Evolutionary conservation across 2,888 invertebrate genomes (phyloP).

Genomic region (Drosophila maculinotata): DNA sequence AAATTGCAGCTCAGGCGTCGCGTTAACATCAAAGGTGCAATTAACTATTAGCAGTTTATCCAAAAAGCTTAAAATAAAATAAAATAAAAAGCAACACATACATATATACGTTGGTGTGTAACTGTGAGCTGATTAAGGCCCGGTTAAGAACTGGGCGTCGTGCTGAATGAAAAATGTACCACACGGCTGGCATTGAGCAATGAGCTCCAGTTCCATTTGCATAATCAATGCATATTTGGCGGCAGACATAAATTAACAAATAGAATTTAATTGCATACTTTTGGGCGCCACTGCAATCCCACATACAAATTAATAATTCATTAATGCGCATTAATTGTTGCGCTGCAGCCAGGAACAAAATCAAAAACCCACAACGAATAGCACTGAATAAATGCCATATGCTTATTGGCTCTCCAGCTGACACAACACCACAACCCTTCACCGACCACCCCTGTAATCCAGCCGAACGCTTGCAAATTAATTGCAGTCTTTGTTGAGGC

Average conservation of each 20-base stretch:
- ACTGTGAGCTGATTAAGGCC: slow-evolving; percentile 53
- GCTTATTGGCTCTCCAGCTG: slow-evolving; percentile 45
- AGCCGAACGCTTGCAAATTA: slow-evolving; percentile 54
- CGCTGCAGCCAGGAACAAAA: slow-evolving; percentile 52
- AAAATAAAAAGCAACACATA: not conserved
- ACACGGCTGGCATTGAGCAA: slow-evolving; percentile 13
- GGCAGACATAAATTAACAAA: slow-evolving; percentile 77
- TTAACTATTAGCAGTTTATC: slow-evolving; percentile 68
- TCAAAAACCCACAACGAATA: slow-evolving; percentile 65
- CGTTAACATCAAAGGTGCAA: slow-evolving; percentile 61
- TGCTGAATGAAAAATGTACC: slow-evolving; percentile 28
- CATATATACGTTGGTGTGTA: not conserved
- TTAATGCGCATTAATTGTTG: slow-evolving; percentile 78
- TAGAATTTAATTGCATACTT: slow-evolving; percentile 82
- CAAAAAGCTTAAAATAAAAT: slow-evolving; percentile 42
- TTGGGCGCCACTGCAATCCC: slow-evolving; percentile 44
- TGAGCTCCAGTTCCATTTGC: slow-evolving; percentile 71
- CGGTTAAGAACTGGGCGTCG: slow-evolving; percentile 39
- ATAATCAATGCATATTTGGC: slow-evolving; percentile 78
- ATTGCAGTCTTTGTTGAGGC: slow-evolving; percentile 66
- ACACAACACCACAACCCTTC: not conserved
- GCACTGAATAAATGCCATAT: slow-evolving; percentile 61
- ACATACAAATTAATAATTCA: slow-evolving; percentile 77
- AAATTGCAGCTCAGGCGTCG: slow-evolving; percentile 36
- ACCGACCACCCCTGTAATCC: slow-evolving; percentile 37